A percentile compares a stretch with the other conserved stretches of the same genome.
Conservation (phyloP, 2,888 invertebrate genomes). For the Geotrupes spiniger region DNA sequence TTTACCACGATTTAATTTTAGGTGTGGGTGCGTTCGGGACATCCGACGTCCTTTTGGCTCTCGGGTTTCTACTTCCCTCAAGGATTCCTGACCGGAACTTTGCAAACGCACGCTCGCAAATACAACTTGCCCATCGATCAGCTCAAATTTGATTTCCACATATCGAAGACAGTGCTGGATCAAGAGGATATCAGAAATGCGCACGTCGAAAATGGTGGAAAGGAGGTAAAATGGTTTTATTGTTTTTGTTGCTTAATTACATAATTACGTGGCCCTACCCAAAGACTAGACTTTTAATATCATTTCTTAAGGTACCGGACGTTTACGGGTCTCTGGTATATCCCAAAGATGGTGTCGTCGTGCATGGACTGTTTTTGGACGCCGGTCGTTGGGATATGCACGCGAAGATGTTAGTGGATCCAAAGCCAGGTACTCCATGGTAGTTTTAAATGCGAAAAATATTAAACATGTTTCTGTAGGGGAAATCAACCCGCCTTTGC, state of each 20-base stretch:
- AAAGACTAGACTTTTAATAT: neutral
- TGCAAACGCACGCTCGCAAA: constrained; percentile 86
- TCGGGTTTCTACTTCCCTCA: constrained; percentile 94
- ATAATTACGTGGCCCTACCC: neutral
- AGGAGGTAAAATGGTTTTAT: constrained; percentile 35
- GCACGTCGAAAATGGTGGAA: constrained; percentile 43
- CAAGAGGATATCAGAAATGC: constrained; percentile 65
- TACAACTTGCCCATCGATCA: constrained; percentile 85
- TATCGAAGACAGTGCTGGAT: constrained; percentile 52
- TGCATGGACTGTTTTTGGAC: constrained; percentile 83
- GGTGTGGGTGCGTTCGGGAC: constrained; percentile 69
- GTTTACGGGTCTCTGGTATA: constrained; percentile 57
- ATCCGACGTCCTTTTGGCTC: constrained; percentile 84
- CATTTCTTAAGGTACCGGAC: constrained; percentile 33
- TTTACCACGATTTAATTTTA: constrained; percentile 44
- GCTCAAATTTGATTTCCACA: constrained; percentile 76
- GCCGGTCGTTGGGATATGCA: constrained; percentile 81
- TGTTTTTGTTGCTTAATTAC: neutral
- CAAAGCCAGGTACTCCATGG: constrained; percentile 62
- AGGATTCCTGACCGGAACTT: constrained; percentile 84
- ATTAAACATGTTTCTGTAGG: constrained; percentile 50
- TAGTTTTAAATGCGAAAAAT: constrained; percentile 20
- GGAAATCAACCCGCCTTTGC: constrained; percentile 72
- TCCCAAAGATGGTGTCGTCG: constrained; percentile 67
- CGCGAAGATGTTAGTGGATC: constrained; percentile 69